Evolutionary conservation across 1,140 invertebrate species (phyloP).

Genomic region (Conus ventricosus): DNA sequence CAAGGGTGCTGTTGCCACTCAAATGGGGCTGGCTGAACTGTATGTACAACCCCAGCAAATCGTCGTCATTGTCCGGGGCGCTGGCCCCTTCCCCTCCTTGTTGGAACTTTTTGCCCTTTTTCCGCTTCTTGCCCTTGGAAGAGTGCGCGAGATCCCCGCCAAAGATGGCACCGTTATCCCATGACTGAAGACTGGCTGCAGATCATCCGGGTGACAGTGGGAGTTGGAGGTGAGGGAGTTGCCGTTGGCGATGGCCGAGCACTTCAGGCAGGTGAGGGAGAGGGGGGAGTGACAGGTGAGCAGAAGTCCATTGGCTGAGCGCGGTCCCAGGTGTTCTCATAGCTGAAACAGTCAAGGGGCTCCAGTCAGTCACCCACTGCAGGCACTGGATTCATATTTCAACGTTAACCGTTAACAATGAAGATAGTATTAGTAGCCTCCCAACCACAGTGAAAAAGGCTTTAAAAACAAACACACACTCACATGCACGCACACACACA

Average conservation of each 20-base stretch:
- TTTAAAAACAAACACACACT: no score
- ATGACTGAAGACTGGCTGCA: neutral
- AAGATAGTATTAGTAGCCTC: no score
- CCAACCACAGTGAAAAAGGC: no score
- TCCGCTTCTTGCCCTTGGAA: neutral
- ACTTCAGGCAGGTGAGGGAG: constrained; percentile 3
- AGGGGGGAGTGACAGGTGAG: constrained; percentile 22
- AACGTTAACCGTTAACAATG: no score
- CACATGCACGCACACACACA: no score
- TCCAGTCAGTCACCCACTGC: neutral
- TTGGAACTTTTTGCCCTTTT: neutral
- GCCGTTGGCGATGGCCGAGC: neutral
- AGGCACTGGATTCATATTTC: neutral
- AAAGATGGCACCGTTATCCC: no score
- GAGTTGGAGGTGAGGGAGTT: neutral
- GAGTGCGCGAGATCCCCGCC: neutral
- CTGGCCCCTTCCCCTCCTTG: neutral
- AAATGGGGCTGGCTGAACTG: neutral
- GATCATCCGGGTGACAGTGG: neutral
- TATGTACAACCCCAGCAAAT: neutral
- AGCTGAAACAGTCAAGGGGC: neutral
- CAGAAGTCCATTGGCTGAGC: constrained; percentile 5
- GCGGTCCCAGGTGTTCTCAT: constrained; percentile 17
- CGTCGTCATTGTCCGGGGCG: neutral
- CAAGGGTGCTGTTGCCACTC: neutral